Percentiles rank a stretch among this genome's conserved stretches.
phyloP scores from a whole-genome alignment of 92 coral and sea anemone species.

The Metridium senile region DNA sequence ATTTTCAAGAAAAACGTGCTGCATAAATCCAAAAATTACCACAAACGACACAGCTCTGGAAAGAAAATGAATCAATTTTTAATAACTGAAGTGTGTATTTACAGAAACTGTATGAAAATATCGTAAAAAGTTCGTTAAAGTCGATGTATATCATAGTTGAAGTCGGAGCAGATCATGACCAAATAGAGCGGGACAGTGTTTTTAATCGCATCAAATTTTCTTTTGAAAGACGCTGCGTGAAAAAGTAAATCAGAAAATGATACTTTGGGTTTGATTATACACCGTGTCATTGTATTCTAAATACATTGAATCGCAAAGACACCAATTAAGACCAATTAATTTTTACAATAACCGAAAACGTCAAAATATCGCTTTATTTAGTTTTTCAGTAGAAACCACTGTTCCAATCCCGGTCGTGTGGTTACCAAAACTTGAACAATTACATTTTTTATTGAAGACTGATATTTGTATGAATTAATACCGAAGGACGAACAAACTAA shows the following conservation, averaged over 20 bases:
- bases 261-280: constrained; percentile 51
- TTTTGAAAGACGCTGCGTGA: constrained; percentile 27
- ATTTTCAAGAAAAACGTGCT: too few species aligned
- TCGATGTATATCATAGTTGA: background rate
- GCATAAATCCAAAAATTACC: too few species aligned
- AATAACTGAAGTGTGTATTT: background rate
- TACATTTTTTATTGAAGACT: constrained; percentile 61
- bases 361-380: constrained; percentile 71
- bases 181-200: background rate
- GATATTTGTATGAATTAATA: constrained; percentile 40
- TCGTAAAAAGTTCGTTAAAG: background rate
- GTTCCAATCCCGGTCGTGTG: constrained; percentile 62
- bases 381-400: constrained; percentile 54
- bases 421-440: constrained; percentile 67
- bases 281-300: constrained; percentile 63
- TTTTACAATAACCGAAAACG: constrained; percentile 87
- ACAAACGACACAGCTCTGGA: background rate
- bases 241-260: constrained; percentile 3
- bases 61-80: background rate
- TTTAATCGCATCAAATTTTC: constrained; percentile 28
- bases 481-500: constrained; percentile 57
- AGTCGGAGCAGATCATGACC: background rate
- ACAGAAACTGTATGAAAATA: background rate
- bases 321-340: constrained; percentile 92
- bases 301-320: constrained; percentile 92